These are phyloP conservation scores for Aporophyla lueneburgensis DNA, from an alignment of 2,888 invertebrate species.

Conservation along the genomic window DNA sequence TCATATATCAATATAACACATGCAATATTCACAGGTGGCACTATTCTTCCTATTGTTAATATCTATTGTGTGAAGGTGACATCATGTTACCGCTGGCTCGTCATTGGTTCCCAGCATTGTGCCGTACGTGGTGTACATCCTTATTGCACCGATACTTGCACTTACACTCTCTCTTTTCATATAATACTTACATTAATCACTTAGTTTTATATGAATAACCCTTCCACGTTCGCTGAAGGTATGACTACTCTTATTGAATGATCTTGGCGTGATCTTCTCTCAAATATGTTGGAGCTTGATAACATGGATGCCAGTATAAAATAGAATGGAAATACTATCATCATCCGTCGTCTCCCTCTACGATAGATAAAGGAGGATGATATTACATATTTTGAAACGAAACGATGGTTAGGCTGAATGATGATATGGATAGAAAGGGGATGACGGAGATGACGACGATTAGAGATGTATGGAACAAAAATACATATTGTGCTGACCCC, in stretches of 20 bases:
- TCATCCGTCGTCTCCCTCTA: neutral
- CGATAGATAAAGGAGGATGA: neutral
- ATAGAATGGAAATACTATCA: neutral
- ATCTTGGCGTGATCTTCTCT: slow-evolving; percentile 8
- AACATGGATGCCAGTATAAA: neutral
- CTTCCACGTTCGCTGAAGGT: slow-evolving; percentile 7
- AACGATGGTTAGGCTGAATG: too few relatives aligned
- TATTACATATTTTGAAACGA: neutral
- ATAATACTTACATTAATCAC: slow-evolving; percentile 21
- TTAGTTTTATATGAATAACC: neutral
- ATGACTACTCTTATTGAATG: neutral
- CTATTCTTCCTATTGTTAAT: slow-evolving; percentile 65
- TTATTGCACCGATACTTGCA: slow-evolving; percentile 70
- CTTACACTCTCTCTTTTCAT: slow-evolving; percentile 69
- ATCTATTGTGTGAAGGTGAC: slow-evolving; percentile 62
- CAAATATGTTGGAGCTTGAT: neutral
- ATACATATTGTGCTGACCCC: too few relatives aligned
- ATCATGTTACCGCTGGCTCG: slow-evolving; percentile 65
- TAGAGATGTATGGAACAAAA: too few relatives aligned
- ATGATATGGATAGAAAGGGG: too few relatives aligned
- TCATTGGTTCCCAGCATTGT: slow-evolving; percentile 72
- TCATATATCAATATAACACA: slow-evolving; percentile 27
- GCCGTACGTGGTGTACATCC: slow-evolving; percentile 69
- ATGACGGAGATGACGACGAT: too few relatives aligned
- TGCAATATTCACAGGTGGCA: slow-evolving; percentile 57